These are phyloP conservation scores for Astreopora myriophthalma DNA, from an alignment of 64 coral and sea anemone genomes.

Conservation along the genomic window DNA sequence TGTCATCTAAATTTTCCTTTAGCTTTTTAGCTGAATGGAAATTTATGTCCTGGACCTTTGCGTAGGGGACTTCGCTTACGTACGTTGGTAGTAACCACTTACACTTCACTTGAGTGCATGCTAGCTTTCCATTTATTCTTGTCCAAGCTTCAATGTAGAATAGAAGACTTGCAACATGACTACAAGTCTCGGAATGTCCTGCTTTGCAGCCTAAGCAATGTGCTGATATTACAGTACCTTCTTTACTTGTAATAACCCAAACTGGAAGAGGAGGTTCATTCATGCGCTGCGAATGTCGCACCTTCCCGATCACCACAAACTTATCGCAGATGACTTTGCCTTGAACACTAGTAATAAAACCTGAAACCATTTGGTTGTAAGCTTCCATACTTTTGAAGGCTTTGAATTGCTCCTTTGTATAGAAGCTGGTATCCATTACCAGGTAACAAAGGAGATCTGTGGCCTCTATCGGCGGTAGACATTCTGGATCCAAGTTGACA, in stretches of 20 bases:
- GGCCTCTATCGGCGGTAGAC: neutral
- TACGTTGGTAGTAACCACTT: neutral
- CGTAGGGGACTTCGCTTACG: neutral
- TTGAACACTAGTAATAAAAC: neutral
- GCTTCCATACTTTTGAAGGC: neutral
- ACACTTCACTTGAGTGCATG: neutral
- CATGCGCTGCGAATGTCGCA: neutral
- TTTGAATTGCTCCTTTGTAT: neutral
- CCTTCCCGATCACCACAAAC: neutral
- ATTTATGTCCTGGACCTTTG: slow-evolving; percentile 11
- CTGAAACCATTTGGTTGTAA: neutral
- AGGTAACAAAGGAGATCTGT: neutral
- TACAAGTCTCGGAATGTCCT: neutral
- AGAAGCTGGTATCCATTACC: neutral
- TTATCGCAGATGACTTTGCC: neutral
- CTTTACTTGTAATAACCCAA: neutral
- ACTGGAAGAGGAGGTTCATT: neutral
- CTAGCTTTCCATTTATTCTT: neutral
- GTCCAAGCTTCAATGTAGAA: neutral
- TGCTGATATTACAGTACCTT: neutral
- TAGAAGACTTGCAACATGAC: neutral
- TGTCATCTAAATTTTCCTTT: neutral
- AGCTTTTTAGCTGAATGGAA: slow-evolving; percentile 5
- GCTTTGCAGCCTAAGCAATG: neutral
- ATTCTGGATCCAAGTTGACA: neutral